These are phyloP conservation scores for Tachina fera DNA, from an alignment of 2,888 invertebrate species.

Conservation along the genomic window DNA sequence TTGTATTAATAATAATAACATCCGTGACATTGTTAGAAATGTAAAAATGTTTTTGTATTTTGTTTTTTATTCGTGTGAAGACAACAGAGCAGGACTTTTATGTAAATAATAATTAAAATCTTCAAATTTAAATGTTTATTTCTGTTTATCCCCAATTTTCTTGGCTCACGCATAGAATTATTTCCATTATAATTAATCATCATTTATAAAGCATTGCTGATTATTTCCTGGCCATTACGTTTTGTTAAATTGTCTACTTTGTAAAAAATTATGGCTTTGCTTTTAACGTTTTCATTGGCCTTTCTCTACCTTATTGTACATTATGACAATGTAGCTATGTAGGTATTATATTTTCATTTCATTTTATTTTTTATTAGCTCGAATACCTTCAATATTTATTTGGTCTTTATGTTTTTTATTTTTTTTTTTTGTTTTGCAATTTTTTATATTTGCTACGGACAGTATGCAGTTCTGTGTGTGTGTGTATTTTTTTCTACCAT, in stretches of 20 bases:
- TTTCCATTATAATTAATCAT: not conserved
- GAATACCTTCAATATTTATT: constrained; percentile 36
- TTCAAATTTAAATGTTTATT: constrained; percentile 6
- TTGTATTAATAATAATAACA: too few relatives aligned
- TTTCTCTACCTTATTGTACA: too few relatives aligned
- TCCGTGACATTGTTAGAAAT: too few relatives aligned
- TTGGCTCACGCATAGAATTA: too few relatives aligned
- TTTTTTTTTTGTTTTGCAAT: not conserved
- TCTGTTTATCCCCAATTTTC: not conserved
- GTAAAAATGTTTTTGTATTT: too few relatives aligned
- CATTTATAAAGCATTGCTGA: constrained; percentile 8
- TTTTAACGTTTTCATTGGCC: not conserved
- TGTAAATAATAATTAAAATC: not conserved
- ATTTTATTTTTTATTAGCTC: constrained; percentile 46
- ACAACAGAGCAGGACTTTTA: too few relatives aligned
- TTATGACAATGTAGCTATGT: constrained; percentile 22
- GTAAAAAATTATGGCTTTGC: constrained; percentile 16
- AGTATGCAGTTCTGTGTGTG: not conserved
- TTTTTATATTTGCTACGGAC: not conserved
- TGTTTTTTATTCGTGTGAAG: too few relatives aligned
- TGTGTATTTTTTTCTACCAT: not conserved
- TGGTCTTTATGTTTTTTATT: not conserved
- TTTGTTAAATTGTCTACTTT: not conserved
- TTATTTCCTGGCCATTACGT: not conserved
- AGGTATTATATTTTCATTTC: constrained; percentile 14